Conservation (phyloP, 2,888 invertebrate genomes). For the Abrostola tripartita region DNA sequence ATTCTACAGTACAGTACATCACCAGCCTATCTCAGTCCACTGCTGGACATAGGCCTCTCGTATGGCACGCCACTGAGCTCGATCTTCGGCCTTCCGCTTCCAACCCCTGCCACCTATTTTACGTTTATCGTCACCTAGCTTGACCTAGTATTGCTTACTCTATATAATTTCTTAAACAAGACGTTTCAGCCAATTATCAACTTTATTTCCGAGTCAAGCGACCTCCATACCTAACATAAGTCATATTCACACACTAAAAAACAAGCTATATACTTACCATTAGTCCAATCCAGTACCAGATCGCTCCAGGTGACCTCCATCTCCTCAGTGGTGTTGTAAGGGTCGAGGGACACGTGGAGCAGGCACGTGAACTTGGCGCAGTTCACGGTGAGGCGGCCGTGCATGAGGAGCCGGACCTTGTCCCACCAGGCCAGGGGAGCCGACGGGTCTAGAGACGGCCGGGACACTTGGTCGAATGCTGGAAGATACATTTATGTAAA, state of each 20-base stretch:
- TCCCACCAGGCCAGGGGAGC: slow-evolving; percentile 99
- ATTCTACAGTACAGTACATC: too few species aligned
- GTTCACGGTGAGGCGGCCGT: slow-evolving; percentile 96
- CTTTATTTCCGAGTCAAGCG: neutral
- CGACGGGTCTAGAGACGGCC: slow-evolving; percentile 97
- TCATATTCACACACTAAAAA: neutral
- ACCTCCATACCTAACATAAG: neutral
- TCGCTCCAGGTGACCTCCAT: slow-evolving; percentile 99
- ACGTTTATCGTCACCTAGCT: too few species aligned
- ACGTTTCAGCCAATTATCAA: too few species aligned
- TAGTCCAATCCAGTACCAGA: slow-evolving; percentile 98
- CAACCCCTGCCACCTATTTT: too few species aligned
- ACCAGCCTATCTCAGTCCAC: too few species aligned
- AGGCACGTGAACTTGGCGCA: slow-evolving; percentile 96
- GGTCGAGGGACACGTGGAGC: slow-evolving; percentile 98
- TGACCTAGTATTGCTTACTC: too few species aligned
- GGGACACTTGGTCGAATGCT: slow-evolving; percentile 95
- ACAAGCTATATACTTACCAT: slow-evolving; percentile 91
- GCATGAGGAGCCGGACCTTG: slow-evolving; percentile 96
- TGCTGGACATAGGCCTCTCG: too few species aligned
- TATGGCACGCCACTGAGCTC: too few species aligned
- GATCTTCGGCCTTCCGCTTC: too few species aligned
- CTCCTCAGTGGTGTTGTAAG: slow-evolving; percentile 99
- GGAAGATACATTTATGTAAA: slow-evolving; percentile 33
- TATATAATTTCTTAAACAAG: too few species aligned